Conservation (phyloP, 2,888 invertebrate species). For the Villa cingulata region DNA sequence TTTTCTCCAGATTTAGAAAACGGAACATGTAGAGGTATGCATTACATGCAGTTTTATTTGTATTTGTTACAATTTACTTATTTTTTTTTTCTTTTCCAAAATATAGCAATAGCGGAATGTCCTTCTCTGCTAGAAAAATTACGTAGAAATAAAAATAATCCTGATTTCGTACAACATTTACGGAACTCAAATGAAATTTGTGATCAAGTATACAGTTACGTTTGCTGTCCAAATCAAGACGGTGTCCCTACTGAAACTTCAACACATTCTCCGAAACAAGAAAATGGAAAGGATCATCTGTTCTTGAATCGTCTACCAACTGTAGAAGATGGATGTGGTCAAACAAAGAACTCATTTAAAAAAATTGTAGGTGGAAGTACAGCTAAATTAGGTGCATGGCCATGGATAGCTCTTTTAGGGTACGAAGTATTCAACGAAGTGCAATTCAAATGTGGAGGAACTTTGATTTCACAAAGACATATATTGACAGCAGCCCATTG, state of each 20-base stretch:
- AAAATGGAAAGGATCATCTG: background rate
- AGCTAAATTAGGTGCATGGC: constrained; percentile 42
- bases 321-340: constrained; percentile 49
- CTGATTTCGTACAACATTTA: constrained; percentile 20
- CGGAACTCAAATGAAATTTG: constrained; percentile 27
- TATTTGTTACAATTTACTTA: too few species aligned
- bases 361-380: constrained; percentile 56
- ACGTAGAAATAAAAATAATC: constrained; percentile 18
- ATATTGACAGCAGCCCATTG: constrained; percentile 49
- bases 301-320: constrained; percentile 24
- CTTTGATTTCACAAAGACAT: constrained; percentile 38
- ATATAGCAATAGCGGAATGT: constrained; percentile 23
- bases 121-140: constrained; percentile 19
- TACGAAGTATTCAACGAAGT: constrained; percentile 39
- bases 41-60: too few species aligned
- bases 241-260: background rate
- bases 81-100: background rate
- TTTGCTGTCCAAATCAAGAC: constrained; percentile 25
- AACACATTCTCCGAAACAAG: too few species aligned
- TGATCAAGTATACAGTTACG: constrained; percentile 15
- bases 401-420: constrained; percentile 65
- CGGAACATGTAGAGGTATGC: constrained; percentile 12
- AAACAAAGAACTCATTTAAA: constrained; percentile 40
- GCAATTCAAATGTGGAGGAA: constrained; percentile 40
- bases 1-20: constrained; percentile 17